Conservation (phyloP, 2,797 vertebrate genomes). For the Sebastes hubbsi region DNA sequence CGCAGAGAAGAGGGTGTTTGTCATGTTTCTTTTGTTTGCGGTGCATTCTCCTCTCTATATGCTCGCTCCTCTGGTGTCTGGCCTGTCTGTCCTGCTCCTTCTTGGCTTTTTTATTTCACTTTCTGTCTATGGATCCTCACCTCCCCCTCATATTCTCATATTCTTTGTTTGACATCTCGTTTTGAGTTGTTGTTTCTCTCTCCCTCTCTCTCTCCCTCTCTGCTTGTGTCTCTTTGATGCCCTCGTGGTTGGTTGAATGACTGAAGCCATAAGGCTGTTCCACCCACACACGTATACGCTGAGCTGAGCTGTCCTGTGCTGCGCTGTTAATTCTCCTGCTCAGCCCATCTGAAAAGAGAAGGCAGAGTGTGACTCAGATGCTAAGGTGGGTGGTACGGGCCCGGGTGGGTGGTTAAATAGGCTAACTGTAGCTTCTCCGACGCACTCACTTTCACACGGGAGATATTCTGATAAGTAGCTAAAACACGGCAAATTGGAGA, state of each 20-base stretch:
- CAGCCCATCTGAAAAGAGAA: conserved; percentile 81
- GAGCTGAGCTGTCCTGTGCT: conserved; percentile 76
- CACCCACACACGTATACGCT: conserved; percentile 77
- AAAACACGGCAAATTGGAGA: conserved; percentile 79
- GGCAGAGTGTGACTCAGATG: conserved; percentile 85
- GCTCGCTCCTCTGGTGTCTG: conserved; percentile 71
- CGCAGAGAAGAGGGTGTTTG: conserved; percentile 69
- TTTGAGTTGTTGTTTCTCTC: conserved; percentile 71
- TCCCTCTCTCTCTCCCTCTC: conserved; percentile 46
- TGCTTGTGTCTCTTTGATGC: conserved; percentile 78
- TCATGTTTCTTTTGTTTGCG: conserved; percentile 78
- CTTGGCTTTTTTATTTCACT: conserved; percentile 74
- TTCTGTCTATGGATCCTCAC: conserved; percentile 74
- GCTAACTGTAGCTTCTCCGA: conserved; percentile 81
- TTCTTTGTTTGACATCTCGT: conserved; percentile 79
- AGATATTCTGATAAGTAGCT: conserved; percentile 82
- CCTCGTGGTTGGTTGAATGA: conserved; percentile 82
- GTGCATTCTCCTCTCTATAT: conserved; percentile 65
- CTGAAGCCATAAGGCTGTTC: conserved; percentile 83
- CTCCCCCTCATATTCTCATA: conserved; percentile 75
- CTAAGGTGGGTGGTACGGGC: conserved; percentile 84
- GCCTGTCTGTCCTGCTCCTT: conserved; percentile 74
- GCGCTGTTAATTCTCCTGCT: conserved; percentile 78
- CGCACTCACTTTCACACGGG: conserved; percentile 76
- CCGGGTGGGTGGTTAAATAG: conserved; percentile 86